These are phyloP conservation scores for Mamestra configurata DNA, from an alignment of 1,140 invertebrate species.

Conservation along the genomic window DNA sequence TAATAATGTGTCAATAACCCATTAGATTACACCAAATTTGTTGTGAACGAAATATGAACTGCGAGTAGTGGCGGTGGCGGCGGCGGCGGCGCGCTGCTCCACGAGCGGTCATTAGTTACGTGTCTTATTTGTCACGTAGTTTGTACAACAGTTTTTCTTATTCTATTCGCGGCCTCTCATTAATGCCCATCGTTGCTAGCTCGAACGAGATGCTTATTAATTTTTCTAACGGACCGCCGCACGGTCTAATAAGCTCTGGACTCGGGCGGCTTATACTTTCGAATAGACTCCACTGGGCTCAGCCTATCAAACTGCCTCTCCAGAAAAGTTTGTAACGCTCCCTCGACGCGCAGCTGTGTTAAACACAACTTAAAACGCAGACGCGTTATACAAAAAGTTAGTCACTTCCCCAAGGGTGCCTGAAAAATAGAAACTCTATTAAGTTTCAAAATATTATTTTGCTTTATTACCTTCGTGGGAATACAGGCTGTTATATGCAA, in stretches of 20 bases:
- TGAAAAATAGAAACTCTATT: slow-evolving; percentile 47
- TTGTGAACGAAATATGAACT: background rate
- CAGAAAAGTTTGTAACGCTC: slow-evolving; percentile 75
- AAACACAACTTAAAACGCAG: slow-evolving; percentile 70
- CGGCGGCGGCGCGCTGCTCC: background rate
- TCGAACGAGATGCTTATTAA: slow-evolving; percentile 65
- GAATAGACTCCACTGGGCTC: slow-evolving; percentile 46
- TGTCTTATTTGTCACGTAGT: slow-evolving; percentile 49
- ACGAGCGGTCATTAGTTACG: slow-evolving; percentile 34
- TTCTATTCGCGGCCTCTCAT: slow-evolving; percentile 51
- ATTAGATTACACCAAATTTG: slow-evolving; percentile 2
- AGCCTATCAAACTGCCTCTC: slow-evolving; percentile 67
- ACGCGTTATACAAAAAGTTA: slow-evolving; percentile 73
- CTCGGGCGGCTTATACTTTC: slow-evolving; percentile 4
- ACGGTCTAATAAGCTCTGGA: slow-evolving; percentile 70
- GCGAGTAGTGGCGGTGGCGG: slow-evolving; percentile 4
- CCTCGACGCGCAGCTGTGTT: slow-evolving; percentile 68
- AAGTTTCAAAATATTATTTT: slow-evolving; percentile 45
- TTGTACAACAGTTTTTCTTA: slow-evolving; percentile 52
- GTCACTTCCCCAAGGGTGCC: slow-evolving; percentile 55
- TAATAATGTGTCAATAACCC: background rate
- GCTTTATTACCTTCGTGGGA: slow-evolving; percentile 21
- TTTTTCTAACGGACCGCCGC: slow-evolving; percentile 73
- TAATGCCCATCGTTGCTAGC: slow-evolving; percentile 45
- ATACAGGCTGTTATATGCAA: slow-evolving; percentile 14